Base-by-base conservation (phyloP, 2,113 vertebrate species). In the Morone saxatilis region DNA sequence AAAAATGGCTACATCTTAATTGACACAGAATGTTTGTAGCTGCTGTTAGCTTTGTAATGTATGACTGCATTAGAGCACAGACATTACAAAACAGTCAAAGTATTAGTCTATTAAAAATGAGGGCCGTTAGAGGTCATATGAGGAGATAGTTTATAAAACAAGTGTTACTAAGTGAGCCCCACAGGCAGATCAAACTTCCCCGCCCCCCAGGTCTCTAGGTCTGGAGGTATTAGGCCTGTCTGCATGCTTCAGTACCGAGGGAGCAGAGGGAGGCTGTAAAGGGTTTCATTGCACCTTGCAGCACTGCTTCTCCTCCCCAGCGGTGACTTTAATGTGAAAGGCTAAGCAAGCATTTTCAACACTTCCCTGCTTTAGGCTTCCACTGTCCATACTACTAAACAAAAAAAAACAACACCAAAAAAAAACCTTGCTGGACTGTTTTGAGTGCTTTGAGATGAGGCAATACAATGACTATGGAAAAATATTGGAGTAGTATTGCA, bases 341-440 rank as follows among this genome's bases (percentile, higher is more conserved):
- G 83, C 90, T 76, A 91, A 88, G 85, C 80, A 88, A 91, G 87
- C 83, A 76, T 80, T 91, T 90, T 91, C 5, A 72, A 67, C 69
- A 56, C 76, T 75, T 71, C 51, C 62, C 59, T 57, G 71, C 81
- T 84, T 85, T 54, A 61, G 76, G 62, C 72, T 76, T 71, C 66
- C 69, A 71, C 69, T 74, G 45, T 56, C 66, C 56, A 0, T 22
- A 50, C 53, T 51, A 48, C 5, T 86, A 19, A 54, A 50, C 4
- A 25, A 38, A 73, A 57, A 61, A 60, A 6, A 31, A 31, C n/a
- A n/a, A n/a, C n/a, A n/a, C n/a, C 25, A 25, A 31, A 54, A 6
- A 54, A 76, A 71, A 72, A 69, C 20, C 50, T 22, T n/a, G 14
- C 40, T 76, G 69, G 14, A 57, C 67, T 80, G 71, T 61, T 61